Evolutionary conservation across 1,140 invertebrate species (phyloP).

Genomic region (Druon quercuslanigerum): DNA sequence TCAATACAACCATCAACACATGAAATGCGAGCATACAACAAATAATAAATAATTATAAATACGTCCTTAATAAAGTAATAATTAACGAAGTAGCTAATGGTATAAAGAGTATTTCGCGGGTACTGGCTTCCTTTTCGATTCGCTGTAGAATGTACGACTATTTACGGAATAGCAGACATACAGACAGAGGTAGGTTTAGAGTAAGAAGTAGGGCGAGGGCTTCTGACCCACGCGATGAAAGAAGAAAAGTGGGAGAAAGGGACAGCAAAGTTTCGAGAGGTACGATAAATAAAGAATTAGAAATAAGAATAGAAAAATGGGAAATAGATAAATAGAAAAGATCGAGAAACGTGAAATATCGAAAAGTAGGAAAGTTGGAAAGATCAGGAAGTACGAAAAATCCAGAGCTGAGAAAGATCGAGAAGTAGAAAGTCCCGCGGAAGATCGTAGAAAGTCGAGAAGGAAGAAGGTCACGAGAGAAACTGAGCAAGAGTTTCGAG

Average conservation of each 20-base stretch:
- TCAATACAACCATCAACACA: constrained; percentile 35
- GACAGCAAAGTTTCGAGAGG: constrained; percentile 12
- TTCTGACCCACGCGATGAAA: constrained; percentile 2
- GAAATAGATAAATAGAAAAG: constrained; percentile 11
- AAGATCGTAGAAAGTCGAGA: constrained; percentile 32
- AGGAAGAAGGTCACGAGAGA: constrained; percentile 32
- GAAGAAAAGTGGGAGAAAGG: constrained; percentile 26
- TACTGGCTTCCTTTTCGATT: constrained; percentile 49
- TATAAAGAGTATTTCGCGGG: constrained; percentile 58
- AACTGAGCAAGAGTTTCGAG: constrained; percentile 37
- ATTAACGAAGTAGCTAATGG: constrained; percentile 46
- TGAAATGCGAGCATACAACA: constrained; percentile 46
- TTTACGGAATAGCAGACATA: constrained; percentile 29
- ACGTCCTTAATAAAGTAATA: constrained; percentile 53
- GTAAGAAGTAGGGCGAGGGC: constrained; percentile 27
- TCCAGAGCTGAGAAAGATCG: background rate
- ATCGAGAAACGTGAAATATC: constrained; percentile 35
- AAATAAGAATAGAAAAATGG: background rate
- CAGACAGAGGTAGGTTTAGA: constrained; percentile 21
- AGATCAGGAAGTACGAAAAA: constrained; percentile 2
- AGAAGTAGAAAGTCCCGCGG: constrained; percentile 27
- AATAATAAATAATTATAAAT: constrained; percentile 57
- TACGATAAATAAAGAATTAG: background rate
- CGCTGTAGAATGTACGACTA: constrained; percentile 30
- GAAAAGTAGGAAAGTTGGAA: constrained; percentile 26